Percentiles rank a stretch among this genome's conserved stretches.
Conservation (phyloP, 2,797 vertebrate genomes). For the Oreortyx pictus region DNA sequence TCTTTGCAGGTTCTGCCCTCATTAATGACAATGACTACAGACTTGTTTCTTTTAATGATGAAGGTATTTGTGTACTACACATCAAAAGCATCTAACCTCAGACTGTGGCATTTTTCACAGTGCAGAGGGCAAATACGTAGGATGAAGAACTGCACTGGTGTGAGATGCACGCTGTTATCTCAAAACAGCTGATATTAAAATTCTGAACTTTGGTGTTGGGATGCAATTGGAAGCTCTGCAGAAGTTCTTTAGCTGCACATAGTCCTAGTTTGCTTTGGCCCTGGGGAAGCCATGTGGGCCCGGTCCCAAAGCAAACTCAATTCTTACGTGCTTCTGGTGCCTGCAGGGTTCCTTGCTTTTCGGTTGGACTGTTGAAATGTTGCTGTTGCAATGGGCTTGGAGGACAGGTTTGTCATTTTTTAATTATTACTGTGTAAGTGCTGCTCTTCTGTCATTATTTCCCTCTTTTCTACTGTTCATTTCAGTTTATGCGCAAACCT, state of each 20-base stretch:
- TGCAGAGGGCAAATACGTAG: constrained; percentile 11
- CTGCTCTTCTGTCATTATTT: neutral
- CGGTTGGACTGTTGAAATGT: neutral
- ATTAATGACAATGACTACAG: neutral
- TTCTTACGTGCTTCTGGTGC: fast-evolving
- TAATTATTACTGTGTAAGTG: neutral
- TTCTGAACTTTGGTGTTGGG: neutral
- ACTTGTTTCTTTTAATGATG: neutral
- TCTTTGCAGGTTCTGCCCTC: neutral
- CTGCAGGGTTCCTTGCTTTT: neutral
- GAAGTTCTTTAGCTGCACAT: neutral
- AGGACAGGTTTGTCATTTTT: neutral
- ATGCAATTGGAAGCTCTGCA: neutral
- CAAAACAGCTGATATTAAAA: constrained; percentile 36
- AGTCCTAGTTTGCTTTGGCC: neutral
- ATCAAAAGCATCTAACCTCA: constrained; percentile 32
- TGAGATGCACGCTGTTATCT: neutral
- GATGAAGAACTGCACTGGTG: neutral
- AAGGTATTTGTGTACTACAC: neutral
- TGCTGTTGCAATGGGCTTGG: neutral
- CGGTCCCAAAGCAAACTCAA: neutral
- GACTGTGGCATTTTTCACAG: neutral
- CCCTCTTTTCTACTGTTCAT: neutral
- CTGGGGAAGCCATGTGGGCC: fast-evolving
- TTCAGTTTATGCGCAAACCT: neutral